These are phyloP conservation scores for Megaceryle maxima DNA, from an alignment of 2,113 vertebrate species.

Conservation along the genomic window DNA sequence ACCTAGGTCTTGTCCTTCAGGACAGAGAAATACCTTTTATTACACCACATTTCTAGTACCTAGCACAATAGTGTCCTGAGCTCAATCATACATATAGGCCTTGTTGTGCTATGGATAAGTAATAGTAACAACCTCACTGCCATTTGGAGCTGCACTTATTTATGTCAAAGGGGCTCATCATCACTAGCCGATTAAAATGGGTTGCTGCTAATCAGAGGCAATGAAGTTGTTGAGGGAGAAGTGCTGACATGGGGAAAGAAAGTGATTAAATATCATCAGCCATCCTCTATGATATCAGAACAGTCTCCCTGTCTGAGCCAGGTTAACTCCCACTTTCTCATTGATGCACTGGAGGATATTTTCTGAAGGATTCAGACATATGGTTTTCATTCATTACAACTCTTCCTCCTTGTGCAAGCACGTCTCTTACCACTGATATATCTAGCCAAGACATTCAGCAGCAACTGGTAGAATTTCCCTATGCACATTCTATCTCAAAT, in stretches of 20 bases:
- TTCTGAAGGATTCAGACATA: not conserved
- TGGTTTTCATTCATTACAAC: not conserved
- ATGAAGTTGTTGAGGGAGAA: constrained; percentile 4
- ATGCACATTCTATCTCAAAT: not conserved
- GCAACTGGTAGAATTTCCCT: not conserved
- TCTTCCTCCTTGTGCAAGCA: not conserved
- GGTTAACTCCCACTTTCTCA: constrained; percentile 39
- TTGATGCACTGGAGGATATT: not conserved
- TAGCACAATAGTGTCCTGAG: not conserved
- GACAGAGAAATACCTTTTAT: not conserved
- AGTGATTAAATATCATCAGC: constrained; percentile 36
- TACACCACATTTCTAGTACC: fast-evolving
- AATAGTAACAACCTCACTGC: not conserved
- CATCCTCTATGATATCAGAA: constrained; percentile 21
- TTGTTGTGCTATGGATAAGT: not conserved
- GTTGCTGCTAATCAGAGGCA: constrained; percentile 8
- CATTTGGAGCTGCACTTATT: not conserved
- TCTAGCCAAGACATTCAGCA: not conserved
- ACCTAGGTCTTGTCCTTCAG: not conserved
- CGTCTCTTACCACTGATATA: not conserved
- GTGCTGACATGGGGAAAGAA: constrained; percentile 44
- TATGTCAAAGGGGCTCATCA: constrained; percentile 13
- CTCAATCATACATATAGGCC: not conserved
- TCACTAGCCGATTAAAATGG: constrained; percentile 22
- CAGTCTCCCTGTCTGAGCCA: not conserved